Conservation (phyloP, 2,888 invertebrate genomes). For the Trichopoda pennipes region DNA sequence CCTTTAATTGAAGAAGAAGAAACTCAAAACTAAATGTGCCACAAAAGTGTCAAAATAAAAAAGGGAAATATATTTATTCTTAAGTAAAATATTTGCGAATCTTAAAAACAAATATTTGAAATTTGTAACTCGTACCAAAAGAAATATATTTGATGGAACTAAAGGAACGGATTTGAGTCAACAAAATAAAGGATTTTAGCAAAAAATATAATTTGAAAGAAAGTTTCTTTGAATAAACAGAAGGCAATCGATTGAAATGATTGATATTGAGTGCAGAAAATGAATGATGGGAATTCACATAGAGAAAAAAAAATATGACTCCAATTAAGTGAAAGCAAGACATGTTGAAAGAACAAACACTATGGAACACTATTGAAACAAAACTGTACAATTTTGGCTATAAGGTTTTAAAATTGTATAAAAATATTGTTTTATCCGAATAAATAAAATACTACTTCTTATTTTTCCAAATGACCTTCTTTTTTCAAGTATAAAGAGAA, state of each 20-base stretch:
- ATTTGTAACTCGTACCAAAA: constrained; percentile 2
- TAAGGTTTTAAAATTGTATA: too few species aligned
- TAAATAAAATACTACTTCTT: too few species aligned
- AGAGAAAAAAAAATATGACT: not conserved
- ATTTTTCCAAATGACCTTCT: too few species aligned
- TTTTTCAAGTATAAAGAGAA: too few species aligned
- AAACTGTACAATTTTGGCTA: too few species aligned
- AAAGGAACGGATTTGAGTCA: constrained; percentile 36
- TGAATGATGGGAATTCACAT: not conserved
- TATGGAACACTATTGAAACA: too few species aligned
- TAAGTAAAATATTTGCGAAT: constrained; percentile 50
- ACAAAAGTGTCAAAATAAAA: constrained; percentile 19
- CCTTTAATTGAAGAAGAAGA: not conserved
- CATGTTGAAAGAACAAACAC: too few species aligned
- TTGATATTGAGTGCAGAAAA: constrained; percentile 12
- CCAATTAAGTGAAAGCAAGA: too few species aligned
- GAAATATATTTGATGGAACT: constrained; percentile 3
- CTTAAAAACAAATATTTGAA: constrained; percentile 56
- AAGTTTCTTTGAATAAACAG: constrained; percentile 28
- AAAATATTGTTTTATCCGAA: too few species aligned
- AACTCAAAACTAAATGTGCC: not conserved
- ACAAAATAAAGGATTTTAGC: constrained; percentile 3
- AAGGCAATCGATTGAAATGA: constrained; percentile 23
- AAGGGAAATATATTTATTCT: not conserved
- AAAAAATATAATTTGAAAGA: constrained; percentile 4